Percentiles rank a stretch among this genome's conserved stretches.
Conservation (phyloP, 1,140 invertebrate genomes). For the Drepana arcuata region DNA sequence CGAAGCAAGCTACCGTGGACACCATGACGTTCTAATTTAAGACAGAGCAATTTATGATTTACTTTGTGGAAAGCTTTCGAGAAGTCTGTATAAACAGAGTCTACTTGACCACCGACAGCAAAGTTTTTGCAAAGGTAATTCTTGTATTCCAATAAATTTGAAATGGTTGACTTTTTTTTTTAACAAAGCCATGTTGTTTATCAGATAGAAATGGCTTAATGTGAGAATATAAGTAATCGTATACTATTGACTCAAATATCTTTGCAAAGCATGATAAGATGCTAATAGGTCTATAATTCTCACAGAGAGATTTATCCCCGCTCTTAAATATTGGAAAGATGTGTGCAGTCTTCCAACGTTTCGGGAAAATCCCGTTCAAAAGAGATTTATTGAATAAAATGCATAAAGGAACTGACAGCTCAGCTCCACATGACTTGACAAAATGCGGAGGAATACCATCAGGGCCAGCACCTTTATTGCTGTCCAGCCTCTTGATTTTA, state of each 20-base stretch:
- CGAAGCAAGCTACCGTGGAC: neutral
- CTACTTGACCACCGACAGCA: neutral
- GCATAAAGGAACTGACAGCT: conserved; percentile 1
- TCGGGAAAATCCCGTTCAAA: conserved; percentile 6
- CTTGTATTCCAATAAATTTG: conserved; percentile 8
- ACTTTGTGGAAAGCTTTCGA: too few relatives aligned
- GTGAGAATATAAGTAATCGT: conserved; percentile 2
- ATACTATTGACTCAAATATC: conserved; percentile 5
- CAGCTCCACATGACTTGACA: conserved; percentile 5
- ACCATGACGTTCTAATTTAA: neutral
- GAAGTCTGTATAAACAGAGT: conserved; percentile 6
- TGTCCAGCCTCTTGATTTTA: conserved; percentile 7
- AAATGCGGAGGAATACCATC: conserved; percentile 6
- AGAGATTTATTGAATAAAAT: conserved; percentile 11
- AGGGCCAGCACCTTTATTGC: conserved; percentile 7
- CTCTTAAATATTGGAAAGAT: conserved; percentile 10
- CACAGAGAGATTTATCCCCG: conserved; percentile 8
- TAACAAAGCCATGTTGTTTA: conserved; percentile 7
- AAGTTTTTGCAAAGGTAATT: conserved; percentile 6
- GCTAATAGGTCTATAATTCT: conserved; percentile 13
- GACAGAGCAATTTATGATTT: neutral
- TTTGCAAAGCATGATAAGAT: conserved; percentile 13
- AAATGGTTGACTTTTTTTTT: conserved; percentile 3
- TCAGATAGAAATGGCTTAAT: neutral
- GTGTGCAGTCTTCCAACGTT: conserved; percentile 9